Percentiles rank a stretch among this genome's conserved stretches.
Conservation (phyloP, 2,113 vertebrate genomes). For the Pluvianellus socialis region DNA sequence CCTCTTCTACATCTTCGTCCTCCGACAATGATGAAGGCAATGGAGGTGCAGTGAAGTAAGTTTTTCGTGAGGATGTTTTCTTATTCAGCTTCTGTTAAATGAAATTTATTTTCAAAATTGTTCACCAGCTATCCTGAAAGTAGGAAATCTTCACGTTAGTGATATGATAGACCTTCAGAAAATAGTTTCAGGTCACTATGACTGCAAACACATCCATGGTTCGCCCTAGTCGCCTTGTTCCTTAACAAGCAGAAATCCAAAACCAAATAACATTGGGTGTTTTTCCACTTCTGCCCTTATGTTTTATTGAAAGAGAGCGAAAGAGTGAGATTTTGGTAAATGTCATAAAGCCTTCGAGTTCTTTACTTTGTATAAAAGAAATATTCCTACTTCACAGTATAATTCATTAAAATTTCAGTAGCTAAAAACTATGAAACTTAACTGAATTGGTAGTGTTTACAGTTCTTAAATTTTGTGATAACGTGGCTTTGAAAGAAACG, state of each 20-base stretch:
- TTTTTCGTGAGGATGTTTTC: not conserved
- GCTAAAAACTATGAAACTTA: not conserved
- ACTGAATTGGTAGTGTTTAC: not conserved
- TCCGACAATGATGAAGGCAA: constrained; percentile 89
- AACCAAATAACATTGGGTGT: not conserved
- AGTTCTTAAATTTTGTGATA: not conserved
- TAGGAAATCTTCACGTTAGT: not conserved
- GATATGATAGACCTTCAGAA: not conserved
- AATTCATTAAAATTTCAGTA: not conserved
- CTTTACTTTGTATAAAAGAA: not conserved
- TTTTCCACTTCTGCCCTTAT: not conserved
- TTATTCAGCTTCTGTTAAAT: not conserved
- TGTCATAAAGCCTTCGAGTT: not conserved
- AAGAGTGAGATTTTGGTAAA: not conserved
- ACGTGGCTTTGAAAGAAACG: not conserved
- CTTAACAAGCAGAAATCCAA: not conserved
- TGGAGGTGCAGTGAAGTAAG: constrained; percentile 88
- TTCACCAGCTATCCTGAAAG: not conserved
- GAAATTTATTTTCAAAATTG: not conserved
- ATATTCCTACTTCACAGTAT: not conserved
- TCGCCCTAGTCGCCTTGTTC: not conserved
- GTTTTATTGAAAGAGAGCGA: not conserved
- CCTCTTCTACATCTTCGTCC: constrained; percentile 87
- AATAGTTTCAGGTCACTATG: not conserved
- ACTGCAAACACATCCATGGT: not conserved